Percentiles rank a stretch among this genome's conserved stretches.
phyloP scores from a whole-genome alignment of 1,140 invertebrate species.

The Argopecten irradians region DNA sequence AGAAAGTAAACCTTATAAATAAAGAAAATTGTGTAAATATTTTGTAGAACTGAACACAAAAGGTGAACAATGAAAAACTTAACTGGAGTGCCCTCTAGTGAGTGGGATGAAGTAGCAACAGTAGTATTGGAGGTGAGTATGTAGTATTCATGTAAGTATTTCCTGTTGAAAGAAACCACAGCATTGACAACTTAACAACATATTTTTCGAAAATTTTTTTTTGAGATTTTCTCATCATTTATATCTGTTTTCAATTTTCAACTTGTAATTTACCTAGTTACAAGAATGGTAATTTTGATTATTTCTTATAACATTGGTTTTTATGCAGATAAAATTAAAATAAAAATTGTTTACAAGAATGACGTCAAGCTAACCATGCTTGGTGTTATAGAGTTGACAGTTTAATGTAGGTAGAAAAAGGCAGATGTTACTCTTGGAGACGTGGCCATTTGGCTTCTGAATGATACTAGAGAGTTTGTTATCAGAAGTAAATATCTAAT shows the following conservation, averaged over 20 bases:
- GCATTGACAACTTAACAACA: background rate
- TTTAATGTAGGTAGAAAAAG: background rate
- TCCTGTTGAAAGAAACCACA: background rate
- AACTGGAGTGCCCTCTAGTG: background rate
- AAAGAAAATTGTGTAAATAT: background rate
- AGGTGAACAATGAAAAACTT: background rate
- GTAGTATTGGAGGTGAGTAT: background rate
- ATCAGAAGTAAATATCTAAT: background rate
- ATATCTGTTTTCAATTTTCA: background rate
- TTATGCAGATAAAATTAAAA: no score
- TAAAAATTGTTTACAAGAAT: no score
- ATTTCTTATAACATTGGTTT: no score
- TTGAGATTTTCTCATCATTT: background rate
- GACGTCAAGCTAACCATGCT: background rate
- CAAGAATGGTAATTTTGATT: background rate
- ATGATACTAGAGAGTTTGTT: slow-evolving; percentile 2
- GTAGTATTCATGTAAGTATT: background rate
- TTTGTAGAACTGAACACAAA: background rate
- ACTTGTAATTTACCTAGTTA: background rate
- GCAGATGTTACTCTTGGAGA: background rate
- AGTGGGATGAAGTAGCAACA: background rate
- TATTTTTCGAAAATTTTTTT: background rate
- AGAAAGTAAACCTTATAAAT: background rate
- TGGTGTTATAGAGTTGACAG: background rate
- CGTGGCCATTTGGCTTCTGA: background rate